Conservation (phyloP, 2,797 vertebrate genomes). For the Melanotaenia parkinsoni region DNA sequence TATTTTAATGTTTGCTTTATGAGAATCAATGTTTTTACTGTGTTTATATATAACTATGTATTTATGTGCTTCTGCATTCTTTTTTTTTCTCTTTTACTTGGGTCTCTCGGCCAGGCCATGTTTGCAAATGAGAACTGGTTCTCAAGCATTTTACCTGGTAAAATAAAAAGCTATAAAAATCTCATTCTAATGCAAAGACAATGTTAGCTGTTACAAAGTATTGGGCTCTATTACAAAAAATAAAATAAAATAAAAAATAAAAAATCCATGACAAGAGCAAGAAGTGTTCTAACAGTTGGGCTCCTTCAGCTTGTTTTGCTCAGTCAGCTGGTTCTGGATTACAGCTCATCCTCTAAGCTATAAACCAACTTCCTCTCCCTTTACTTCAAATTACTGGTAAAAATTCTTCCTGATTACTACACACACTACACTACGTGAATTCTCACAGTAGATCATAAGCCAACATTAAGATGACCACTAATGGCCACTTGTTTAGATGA, state of each 20-base stretch:
- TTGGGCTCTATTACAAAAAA: neutral
- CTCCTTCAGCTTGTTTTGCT: conserved; percentile 2
- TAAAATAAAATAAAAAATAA: too few relatives aligned
- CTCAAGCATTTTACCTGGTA: too few relatives aligned
- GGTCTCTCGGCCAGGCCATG: too few relatives aligned
- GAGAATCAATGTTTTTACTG: too few relatives aligned
- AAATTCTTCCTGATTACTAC: conserved; percentile 9
- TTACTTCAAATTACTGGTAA: neutral
- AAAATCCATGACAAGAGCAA: neutral
- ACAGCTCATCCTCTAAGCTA: neutral
- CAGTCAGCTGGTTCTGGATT: neutral
- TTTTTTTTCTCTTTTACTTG: too few relatives aligned
- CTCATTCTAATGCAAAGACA: neutral
- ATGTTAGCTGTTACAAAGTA: neutral
- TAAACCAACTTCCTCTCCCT: conserved; percentile 9
- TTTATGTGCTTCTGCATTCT: too few relatives aligned
- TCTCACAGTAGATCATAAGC: conserved; percentile 24
- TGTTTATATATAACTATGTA: too few relatives aligned
- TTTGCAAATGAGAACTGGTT: too few relatives aligned
- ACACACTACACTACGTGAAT: neutral
- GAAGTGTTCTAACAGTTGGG: neutral
- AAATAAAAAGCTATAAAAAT: too few relatives aligned
- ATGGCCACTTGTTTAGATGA: conserved; percentile 38
- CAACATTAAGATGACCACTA: conserved; percentile 39
- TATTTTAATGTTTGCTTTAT: too few relatives aligned